A percentile compares a stretch with the other conserved stretches of the same genome.
phyloP scores from a whole-genome alignment of 2,888 invertebrate genomes.

The Lithosia quadra region DNA sequence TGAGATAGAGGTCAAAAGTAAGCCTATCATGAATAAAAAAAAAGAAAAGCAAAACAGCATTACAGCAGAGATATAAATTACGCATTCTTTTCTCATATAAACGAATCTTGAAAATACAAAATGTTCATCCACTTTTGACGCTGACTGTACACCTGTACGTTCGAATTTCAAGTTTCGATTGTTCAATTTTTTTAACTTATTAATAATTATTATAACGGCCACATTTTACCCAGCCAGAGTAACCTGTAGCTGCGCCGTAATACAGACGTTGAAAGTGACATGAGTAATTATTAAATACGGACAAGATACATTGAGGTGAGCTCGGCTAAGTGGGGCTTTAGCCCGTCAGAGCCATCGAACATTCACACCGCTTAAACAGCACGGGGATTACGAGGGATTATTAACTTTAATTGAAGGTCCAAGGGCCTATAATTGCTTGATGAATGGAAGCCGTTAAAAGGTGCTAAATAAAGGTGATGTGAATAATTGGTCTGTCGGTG shows the following conservation, averaged over 20 bases:
- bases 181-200: neutral
- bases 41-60: too few species aligned
- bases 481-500: constrained; percentile 36
- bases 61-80: too few species aligned
- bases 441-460: constrained; percentile 18
- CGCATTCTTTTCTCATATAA: too few species aligned
- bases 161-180: neutral
- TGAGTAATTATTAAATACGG: constrained; percentile 56
- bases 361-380: constrained; percentile 42
- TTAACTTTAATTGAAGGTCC: constrained; percentile 25
- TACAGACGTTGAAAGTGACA: constrained; percentile 55
- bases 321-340: constrained; percentile 49
- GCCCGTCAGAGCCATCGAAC: constrained; percentile 45
- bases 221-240: constrained; percentile 13
- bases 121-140: too few species aligned
- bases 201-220: neutral
- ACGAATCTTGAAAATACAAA: too few species aligned
- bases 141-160: neutral
- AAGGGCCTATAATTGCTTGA: constrained; percentile 30
- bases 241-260: constrained; percentile 18
- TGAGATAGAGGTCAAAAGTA: too few species aligned
- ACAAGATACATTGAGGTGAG: constrained; percentile 57
- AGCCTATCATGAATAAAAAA: too few species aligned
- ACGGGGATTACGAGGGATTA: constrained; percentile 30
- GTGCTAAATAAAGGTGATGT: constrained; percentile 39